A percentile compares a stretch with the other conserved stretches of the same genome.
Conservation (phyloP, 2,113 vertebrate species). For the Zapornia atra region DNA sequence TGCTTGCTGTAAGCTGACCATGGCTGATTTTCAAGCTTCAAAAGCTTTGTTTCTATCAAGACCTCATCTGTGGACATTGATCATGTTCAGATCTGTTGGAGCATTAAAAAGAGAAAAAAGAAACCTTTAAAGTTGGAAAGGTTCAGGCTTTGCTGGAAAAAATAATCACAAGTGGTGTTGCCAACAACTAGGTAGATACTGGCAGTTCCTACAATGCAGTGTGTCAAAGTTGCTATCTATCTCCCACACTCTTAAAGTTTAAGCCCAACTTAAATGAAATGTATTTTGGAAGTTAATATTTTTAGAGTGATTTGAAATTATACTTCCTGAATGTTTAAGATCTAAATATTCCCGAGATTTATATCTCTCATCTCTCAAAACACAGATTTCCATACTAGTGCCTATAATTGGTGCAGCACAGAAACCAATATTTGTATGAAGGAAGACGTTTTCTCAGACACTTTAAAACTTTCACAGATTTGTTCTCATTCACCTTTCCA, state of each 20-base stretch:
- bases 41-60: conserved; percentile 23
- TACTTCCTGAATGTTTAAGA: neutral
- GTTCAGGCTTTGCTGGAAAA: neutral
- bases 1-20: neutral
- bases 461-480: neutral
- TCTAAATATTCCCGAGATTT: neutral
- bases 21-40: conserved; percentile 32
- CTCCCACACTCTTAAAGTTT: neutral
- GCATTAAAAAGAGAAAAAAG: neutral
- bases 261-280: neutral
- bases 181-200: neutral
- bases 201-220: neutral
- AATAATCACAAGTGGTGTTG: neutral
- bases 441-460: neutral
- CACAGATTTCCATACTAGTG: neutral
- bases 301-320: neutral
- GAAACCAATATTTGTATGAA: neutral
- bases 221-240: rapidly evolving
- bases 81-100: conserved; percentile 25
- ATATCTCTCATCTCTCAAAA: neutral
- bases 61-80: conserved; percentile 1
- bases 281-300: neutral
- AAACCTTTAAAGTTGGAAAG: conserved; percentile 1
- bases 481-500: neutral
- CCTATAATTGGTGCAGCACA: rapidly evolving